Conservation (phyloP, 2,113 vertebrate species). For the Aix galericulata region DNA sequence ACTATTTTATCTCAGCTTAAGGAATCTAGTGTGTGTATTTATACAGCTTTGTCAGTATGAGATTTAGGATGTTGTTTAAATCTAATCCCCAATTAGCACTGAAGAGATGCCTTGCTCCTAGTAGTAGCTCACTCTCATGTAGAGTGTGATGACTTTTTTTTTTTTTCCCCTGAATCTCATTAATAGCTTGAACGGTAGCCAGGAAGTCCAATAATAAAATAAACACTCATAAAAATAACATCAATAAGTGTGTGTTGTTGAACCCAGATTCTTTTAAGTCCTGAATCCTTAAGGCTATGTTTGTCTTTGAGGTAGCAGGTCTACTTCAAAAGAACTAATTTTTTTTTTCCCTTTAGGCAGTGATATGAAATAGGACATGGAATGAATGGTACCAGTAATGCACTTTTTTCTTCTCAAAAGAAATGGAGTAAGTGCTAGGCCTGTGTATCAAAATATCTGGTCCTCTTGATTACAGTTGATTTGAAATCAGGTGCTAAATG, state of each 20-base stretch:
- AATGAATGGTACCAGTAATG: neutral
- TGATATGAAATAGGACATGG: neutral
- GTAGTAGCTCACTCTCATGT: neutral
- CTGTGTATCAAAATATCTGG: neutral
- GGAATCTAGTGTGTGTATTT: neutral
- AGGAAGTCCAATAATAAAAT: conserved; percentile 10
- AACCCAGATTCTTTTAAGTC: conserved; percentile 13
- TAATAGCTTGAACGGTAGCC: neutral
- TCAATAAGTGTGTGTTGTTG: neutral
- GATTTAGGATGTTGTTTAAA: neutral
- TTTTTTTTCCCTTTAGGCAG: neutral
- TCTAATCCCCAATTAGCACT: neutral
- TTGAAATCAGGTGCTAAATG: neutral
- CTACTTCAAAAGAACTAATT: neutral
- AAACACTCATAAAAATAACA: neutral
- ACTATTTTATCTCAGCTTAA: neutral
- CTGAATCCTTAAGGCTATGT: neutral
- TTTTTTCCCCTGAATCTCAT: neutral
- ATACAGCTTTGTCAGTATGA: neutral
- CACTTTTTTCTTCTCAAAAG: neutral
- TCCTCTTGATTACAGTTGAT: neutral
- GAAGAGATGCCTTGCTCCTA: neutral
- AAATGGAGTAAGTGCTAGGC: neutral
- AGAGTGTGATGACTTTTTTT: neutral
- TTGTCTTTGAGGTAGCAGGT: neutral